phyloP scores from a whole-genome alignment of 2,113 vertebrate species.

The Gopherus evgoodei region DNA sequence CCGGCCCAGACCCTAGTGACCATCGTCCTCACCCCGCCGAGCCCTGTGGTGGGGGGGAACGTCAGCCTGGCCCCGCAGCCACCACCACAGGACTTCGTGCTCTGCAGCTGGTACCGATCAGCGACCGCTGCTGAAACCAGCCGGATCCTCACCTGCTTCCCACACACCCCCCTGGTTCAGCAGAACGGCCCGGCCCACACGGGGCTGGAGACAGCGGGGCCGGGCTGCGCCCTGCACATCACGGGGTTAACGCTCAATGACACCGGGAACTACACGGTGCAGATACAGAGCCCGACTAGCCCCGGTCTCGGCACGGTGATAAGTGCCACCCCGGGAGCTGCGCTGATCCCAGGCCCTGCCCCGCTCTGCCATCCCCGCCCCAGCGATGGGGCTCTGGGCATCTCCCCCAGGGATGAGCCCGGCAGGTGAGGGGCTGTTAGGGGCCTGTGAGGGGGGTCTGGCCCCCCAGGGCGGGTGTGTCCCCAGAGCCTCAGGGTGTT shows the following conservation, averaged over 20 bases:
- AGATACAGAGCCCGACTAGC: background rate
- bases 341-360: background rate
- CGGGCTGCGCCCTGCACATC: slow-evolving; percentile 50
- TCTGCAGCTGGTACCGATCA: slow-evolving; percentile 64
- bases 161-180: background rate
- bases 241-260: background rate
- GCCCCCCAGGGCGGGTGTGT: background rate
- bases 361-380: background rate
- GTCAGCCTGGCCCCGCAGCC: background rate
- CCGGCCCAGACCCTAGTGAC: background rate
- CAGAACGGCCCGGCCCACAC: slow-evolving; percentile 47
- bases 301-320: fast-evolving
- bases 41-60: background rate
- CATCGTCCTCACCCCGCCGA: background rate
- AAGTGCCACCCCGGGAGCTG: background rate
- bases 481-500: no score
- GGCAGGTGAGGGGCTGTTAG: no score
- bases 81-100: background rate
- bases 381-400: background rate
- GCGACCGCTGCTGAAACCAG: slow-evolving; percentile 32
- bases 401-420: background rate
- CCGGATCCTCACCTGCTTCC: slow-evolving; percentile 63
- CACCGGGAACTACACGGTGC: slow-evolving; percentile 64
- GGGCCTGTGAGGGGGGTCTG: no score
- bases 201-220: slow-evolving; percentile 49